Evolutionary conservation across 2,113 vertebrate species (phyloP).

Genomic region (Protomyctophum bolini): DNA sequence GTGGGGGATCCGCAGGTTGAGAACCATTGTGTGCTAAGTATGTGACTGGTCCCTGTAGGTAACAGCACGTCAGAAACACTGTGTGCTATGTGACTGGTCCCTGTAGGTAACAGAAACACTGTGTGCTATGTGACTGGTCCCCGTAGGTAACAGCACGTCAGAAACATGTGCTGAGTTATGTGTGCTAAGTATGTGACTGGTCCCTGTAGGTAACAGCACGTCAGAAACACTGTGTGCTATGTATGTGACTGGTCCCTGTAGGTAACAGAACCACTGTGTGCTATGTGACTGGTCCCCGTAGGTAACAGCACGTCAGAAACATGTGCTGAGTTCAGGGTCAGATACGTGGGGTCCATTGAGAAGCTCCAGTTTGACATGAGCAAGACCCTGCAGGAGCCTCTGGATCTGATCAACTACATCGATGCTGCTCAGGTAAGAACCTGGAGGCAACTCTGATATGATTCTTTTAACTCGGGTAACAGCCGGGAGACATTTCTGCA

Average conservation of each 20-base stretch:
- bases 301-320: slow-evolving; percentile 90
- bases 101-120: too few species aligned
- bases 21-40: too few species aligned
- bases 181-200: too few species aligned
- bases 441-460: background rate
- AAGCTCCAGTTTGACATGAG: slow-evolving; percentile 87
- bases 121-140: too few species aligned
- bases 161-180: slow-evolving; percentile 91
- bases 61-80: too few species aligned
- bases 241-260: slow-evolving; percentile 3
- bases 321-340: slow-evolving; percentile 92
- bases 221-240: slow-evolving; percentile 86
- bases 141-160: slow-evolving; percentile 87
- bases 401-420: slow-evolving; percentile 96
- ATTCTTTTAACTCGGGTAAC: too few species aligned
- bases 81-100: too few species aligned
- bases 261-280: slow-evolving; percentile 74
- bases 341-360: slow-evolving; percentile 94
- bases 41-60: too few species aligned
- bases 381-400: slow-evolving; percentile 86
- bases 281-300: slow-evolving; percentile 1
- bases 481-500: background rate
- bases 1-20: too few species aligned
- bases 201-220: slow-evolving; percentile 81
- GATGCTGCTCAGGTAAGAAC: slow-evolving; percentile 91